A percentile compares a stretch with the other conserved stretches of the same genome.
Evolutionary conservation across 2,888 invertebrate genomes (phyloP).

Genomic region (Dolichopus griseipennis): DNA sequence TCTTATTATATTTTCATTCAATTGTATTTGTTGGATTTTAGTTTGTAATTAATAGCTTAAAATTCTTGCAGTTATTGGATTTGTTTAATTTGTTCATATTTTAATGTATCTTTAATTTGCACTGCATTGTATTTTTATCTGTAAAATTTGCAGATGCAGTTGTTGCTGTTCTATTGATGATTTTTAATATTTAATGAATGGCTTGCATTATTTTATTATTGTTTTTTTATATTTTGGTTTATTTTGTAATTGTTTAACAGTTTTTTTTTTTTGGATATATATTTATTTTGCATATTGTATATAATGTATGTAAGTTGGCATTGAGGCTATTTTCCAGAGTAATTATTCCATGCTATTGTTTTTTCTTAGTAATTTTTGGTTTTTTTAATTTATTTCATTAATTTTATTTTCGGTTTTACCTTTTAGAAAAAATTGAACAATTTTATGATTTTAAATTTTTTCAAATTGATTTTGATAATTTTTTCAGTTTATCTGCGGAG

Average conservation of each 20-base stretch:
- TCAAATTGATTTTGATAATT: not conserved
- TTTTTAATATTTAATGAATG: not conserved
- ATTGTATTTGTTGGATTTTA: not conserved
- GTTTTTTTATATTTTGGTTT: not conserved
- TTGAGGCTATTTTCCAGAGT: conserved; percentile 10
- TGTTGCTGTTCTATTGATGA: not conserved
- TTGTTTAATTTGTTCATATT: too few species aligned
- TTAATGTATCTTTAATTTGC: too few species aligned
- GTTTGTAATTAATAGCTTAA: too few species aligned
- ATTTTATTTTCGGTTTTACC: not conserved
- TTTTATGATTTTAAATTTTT: not conserved
- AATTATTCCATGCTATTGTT: not conserved
- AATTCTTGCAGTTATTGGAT: too few species aligned
- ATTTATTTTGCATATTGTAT: not conserved
- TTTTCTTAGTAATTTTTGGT: not conserved
- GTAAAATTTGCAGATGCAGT: too few species aligned
- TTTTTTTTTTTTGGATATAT: not conserved
- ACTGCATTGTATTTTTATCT: too few species aligned
- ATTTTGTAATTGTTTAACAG: not conserved
- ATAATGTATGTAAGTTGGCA: not conserved
- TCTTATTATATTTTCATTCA: not conserved
- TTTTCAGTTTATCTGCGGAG: not conserved
- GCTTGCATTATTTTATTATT: not conserved
- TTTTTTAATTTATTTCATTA: not conserved
- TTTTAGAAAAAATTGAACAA: not conserved